Conservation (phyloP, 2,113 vertebrate species). For the Platichthys flesus region DNA sequence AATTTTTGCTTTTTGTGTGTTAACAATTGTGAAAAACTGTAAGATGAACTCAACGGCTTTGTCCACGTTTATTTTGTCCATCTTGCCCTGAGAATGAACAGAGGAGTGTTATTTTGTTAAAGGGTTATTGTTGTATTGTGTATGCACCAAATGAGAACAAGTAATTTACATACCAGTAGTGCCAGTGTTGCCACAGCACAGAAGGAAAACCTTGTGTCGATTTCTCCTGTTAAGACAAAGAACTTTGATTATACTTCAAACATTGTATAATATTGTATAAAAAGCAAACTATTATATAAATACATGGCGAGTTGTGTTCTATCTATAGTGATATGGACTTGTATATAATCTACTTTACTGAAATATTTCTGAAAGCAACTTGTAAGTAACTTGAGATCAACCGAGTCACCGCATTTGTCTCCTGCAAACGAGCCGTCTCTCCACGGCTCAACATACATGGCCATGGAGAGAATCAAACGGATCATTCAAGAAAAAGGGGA, state of each 20-base stretch:
- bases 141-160: neutral
- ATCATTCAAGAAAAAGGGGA: too few relatives aligned
- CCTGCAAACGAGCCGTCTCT: conserved; percentile 96
- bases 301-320: neutral
- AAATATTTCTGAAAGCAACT: too few relatives aligned
- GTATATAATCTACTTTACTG: too few relatives aligned
- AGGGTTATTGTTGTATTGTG: neutral
- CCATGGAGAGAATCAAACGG: too few relatives aligned
- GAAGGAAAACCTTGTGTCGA: conserved; percentile 97
- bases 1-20: too few relatives aligned
- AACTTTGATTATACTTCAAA: neutral
- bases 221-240: conserved; percentile 86
- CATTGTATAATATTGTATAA: neutral
- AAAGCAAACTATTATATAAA: neutral
- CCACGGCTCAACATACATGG: too few relatives aligned
- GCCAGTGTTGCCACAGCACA: conserved; percentile 95
- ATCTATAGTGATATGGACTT: too few relatives aligned
- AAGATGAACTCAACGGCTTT: conserved; percentile 94
- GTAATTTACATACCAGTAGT: conserved; percentile 87
- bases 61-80: conserved; percentile 90
- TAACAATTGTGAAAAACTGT: too few relatives aligned
- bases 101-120: neutral
- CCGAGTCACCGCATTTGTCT: conserved; percentile 87
- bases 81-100: conserved; percentile 84
- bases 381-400: too few relatives aligned